Percentiles rank a stretch among this genome's conserved stretches.
Evolutionary conservation across 2,797 vertebrate genomes (phyloP).

Genomic region (Hoplostethus mediterraneus): DNA sequence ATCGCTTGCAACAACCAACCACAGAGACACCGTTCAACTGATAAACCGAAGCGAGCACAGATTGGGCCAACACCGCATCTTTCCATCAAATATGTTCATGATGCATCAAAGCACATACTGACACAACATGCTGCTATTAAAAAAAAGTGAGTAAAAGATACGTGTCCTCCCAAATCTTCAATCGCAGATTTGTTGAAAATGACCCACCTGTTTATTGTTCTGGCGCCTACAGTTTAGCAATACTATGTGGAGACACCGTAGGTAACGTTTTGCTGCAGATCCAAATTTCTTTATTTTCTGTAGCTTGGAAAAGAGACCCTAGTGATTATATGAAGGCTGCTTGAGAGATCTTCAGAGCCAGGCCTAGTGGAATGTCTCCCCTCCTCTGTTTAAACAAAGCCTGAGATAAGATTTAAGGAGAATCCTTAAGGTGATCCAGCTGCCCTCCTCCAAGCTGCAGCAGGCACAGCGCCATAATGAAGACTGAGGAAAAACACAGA

Average conservation of each 20-base stretch:
- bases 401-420: slow-evolving; percentile 87
- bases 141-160: slow-evolving; percentile 8
- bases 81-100: slow-evolving; percentile 41
- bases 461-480: slow-evolving; percentile 68
- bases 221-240: neutral
- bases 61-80: slow-evolving; percentile 13
- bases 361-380: slow-evolving; percentile 78
- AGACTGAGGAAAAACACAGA: slow-evolving; percentile 57
- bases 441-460: slow-evolving; percentile 76
- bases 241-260: neutral
- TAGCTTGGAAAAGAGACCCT: slow-evolving; percentile 46
- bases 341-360: slow-evolving; percentile 73
- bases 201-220: slow-evolving; percentile 8
- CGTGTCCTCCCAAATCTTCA: slow-evolving; percentile 9
- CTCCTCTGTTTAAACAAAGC: slow-evolving; percentile 85
- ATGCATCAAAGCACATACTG: slow-evolving; percentile 34
- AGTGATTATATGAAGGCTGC: slow-evolving; percentile 69
- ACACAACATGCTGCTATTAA: slow-evolving; percentile 41
- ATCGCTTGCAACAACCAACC: neutral
- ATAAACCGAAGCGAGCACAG: neutral
- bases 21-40: neutral
- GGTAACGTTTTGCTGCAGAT: slow-evolving; percentile 21
- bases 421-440: slow-evolving; percentile 83
- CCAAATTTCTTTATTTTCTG: slow-evolving; percentile 41
- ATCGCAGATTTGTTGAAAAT: slow-evolving; percentile 18